phyloP scores from a whole-genome alignment of 2,888 invertebrate genomes.

The Ommatoiulus sabulosus region DNA sequence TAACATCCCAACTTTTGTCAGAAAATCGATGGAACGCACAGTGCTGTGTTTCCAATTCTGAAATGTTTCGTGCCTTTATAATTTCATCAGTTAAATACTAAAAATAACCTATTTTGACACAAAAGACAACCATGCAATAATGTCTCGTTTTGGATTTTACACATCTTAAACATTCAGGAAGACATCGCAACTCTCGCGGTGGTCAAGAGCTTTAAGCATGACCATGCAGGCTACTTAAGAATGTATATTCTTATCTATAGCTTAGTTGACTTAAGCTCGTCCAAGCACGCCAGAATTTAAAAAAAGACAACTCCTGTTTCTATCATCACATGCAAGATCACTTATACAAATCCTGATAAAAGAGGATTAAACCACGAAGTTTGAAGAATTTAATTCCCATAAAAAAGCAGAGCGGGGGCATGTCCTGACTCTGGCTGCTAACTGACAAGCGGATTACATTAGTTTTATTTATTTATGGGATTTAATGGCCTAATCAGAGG shows the following conservation, averaged over 20 bases:
- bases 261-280: constrained; percentile 4
- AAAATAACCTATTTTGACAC: too few species aligned
- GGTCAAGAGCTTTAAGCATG: background rate
- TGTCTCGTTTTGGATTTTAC: too few species aligned
- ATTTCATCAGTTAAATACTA: too few species aligned
- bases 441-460: constrained; percentile 41
- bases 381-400: background rate
- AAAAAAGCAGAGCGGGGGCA: background rate
- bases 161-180: too few species aligned
- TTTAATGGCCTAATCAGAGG: constrained; percentile 38
- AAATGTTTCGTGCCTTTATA: too few species aligned
- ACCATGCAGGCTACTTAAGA: background rate
- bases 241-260: background rate
- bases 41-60: too few species aligned
- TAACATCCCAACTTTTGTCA: too few species aligned
- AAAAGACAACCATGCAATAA: too few species aligned
- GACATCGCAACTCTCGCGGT: background rate
- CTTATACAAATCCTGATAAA: constrained; percentile 10
- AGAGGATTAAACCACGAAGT: constrained; percentile 45
- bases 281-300: background rate
- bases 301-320: background rate
- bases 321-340: constrained; percentile 5
- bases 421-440: background rate
- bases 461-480: constrained; percentile 47
- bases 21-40: too few species aligned